phyloP scores from a whole-genome alignment of 2,888 invertebrate genomes.

The Lasioglossum oenotherae region DNA sequence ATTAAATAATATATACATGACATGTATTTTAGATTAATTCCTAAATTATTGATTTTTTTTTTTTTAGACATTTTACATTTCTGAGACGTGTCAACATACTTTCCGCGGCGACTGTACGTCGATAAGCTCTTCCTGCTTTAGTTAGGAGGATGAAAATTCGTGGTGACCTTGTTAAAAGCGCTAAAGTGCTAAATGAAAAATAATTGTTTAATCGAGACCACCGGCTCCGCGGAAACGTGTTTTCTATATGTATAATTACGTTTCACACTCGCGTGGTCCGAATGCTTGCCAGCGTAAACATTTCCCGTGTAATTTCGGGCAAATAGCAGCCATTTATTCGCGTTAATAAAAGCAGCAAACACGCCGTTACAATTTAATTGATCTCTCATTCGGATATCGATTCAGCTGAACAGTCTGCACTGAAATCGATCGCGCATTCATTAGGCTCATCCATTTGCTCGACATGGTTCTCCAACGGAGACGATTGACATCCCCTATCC shows the following conservation, averaged over 20 bases:
- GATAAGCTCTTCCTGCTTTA: background rate
- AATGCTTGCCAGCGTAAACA: background rate
- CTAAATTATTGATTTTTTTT: too few species aligned
- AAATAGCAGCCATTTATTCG: background rate
- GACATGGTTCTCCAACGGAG: constrained; percentile 1
- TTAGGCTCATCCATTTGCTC: constrained; percentile 24
- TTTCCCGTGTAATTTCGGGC: background rate
- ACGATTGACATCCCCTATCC: background rate
- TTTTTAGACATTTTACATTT: too few species aligned
- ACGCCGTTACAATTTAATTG: constrained; percentile 1
- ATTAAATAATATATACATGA: too few species aligned
- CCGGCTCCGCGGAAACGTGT: background rate
- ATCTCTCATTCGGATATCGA: background rate
- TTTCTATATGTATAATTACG: background rate
- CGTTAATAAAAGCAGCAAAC: background rate
- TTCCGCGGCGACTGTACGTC: too few species aligned
- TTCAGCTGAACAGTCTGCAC: background rate
- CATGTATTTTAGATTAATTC: too few species aligned
- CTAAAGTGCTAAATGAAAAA: background rate
- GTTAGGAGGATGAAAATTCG: background rate
- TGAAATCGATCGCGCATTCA: constrained; percentile 2
- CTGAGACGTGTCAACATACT: too few species aligned
- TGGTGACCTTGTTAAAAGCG: background rate
- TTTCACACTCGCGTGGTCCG: background rate
- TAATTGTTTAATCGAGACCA: background rate